Evolutionary conservation across 2,113 vertebrate species (phyloP).

Genomic region (Marmota flaviventris): DNA sequence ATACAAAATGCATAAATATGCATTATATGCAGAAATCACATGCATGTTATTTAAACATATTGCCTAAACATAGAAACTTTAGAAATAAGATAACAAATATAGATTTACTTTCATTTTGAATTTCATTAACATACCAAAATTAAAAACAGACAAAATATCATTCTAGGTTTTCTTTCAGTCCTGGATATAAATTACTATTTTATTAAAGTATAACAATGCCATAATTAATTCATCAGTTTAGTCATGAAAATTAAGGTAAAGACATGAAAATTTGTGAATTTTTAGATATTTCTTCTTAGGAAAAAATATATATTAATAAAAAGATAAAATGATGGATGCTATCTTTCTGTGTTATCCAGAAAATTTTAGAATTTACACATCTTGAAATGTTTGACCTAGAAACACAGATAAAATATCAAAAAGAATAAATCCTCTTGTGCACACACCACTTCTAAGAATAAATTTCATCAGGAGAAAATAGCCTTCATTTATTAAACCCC

Average conservation of each 20-base stretch:
- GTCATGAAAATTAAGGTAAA: slow-evolving; percentile 40
- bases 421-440: slow-evolving; percentile 11
- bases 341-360: neutral
- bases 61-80: neutral
- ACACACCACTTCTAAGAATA: neutral
- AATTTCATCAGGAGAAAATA: slow-evolving; percentile 20
- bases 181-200: neutral
- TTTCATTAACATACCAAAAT: neutral
- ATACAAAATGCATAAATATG: neutral
- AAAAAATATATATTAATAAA: slow-evolving; percentile 25
- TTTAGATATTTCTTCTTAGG: slow-evolving; percentile 59
- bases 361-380: neutral
- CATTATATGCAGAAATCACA: neutral
- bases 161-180: neutral
- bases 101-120: neutral
- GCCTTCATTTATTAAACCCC: neutral
- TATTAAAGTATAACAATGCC: slow-evolving; percentile 23
- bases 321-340: neutral
- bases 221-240: neutral
- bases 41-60: neutral
- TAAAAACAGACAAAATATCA: neutral
- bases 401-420: slow-evolving; percentile 24
- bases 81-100: neutral
- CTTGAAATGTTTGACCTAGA: slow-evolving; percentile 45
- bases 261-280: neutral